A percentile compares a stretch with the other conserved stretches of the same genome.
phyloP scores from a whole-genome alignment of 1,140 invertebrate genomes.

The Dendroctonus ponderosae region DNA sequence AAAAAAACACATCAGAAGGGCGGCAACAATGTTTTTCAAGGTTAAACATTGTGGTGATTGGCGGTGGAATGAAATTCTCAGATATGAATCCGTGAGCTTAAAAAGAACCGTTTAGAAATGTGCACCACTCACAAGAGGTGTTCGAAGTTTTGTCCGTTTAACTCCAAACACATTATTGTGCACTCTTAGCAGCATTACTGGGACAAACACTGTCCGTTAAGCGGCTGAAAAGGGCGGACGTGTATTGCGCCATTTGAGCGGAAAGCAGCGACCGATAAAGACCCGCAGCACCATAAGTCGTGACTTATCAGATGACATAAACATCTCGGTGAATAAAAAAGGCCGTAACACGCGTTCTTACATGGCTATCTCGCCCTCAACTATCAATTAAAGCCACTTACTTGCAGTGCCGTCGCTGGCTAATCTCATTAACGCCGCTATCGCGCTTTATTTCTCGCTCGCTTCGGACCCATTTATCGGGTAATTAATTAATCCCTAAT shows the following conservation, averaged over 20 bases:
- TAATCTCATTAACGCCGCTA: slow-evolving; percentile 48
- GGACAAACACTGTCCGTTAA: too few species aligned
- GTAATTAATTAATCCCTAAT: slow-evolving; percentile 49
- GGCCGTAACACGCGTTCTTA: slow-evolving; percentile 40
- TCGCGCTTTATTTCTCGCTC: slow-evolving; percentile 45
- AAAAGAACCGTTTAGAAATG: too few species aligned
- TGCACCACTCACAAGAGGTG: too few species aligned
- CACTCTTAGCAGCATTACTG: too few species aligned
- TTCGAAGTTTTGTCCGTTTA: too few species aligned
- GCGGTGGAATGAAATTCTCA: too few species aligned
- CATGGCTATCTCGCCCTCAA: slow-evolving; percentile 44
- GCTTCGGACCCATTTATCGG: slow-evolving; percentile 42
- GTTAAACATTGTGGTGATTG: too few species aligned
- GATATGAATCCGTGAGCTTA: too few species aligned
- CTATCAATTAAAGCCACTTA: slow-evolving; percentile 44
- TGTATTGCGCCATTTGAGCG: slow-evolving; percentile 5
- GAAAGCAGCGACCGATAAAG: slow-evolving; percentile 10
- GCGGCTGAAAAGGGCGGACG: not conserved
- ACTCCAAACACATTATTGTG: too few species aligned
- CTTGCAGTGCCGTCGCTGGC: slow-evolving; percentile 38
- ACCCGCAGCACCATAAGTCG: slow-evolving; percentile 17
- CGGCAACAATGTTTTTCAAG: too few species aligned
- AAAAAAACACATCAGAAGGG: too few species aligned
- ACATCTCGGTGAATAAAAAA: slow-evolving; percentile 38
- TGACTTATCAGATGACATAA: slow-evolving; percentile 44